Evolutionary conservation across 2,113 vertebrate genomes (phyloP), one percentile per base, ranked within the genome.

Genomic region (Gobiocypris rarus): DNA sequence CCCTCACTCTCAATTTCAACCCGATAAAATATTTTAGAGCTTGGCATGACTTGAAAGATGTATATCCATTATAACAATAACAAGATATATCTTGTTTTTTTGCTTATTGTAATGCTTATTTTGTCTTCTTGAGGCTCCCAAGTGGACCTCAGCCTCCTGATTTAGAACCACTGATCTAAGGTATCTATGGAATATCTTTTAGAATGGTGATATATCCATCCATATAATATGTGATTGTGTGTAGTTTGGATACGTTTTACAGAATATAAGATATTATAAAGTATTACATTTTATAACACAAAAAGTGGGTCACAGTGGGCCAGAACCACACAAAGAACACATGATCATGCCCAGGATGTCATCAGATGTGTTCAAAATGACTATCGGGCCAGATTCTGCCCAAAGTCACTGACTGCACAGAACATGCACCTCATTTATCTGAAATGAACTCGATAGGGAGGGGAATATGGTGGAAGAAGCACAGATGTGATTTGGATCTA

Each of bases 401-500:
- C 56, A 22, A 0, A 69, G 34, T n/a, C 34, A 84, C 67, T n/a
- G 61, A 56, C 41, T 15, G 48, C 50, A 28, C 31, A 22, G 5
- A 56, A 59, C 75, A 80, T 22, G 31, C 83, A 80, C 63, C 63
- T 81, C 79, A 81, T 81, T 81, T 56, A 54, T 81, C 45, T 70
- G 34, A 88, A 89, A 89, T 83, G 59, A 88, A 88, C 80, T 87
- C 56, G 76, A 86, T 87, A 71, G 76, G 85, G 82, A 58, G 85
- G 26, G 26, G 63, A 70, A 24, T 70, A 70, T 70, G 48, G n/a
- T 70, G 63, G 77, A 80, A 80, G 58, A 50, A 80, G 41, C 43
- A 67, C 77, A 81, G 63, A 70, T 81, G 79, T 81, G 79, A 81
- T 81, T 76, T 84, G 61, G 70, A 87, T 86, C 86, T 78, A 81